Evolutionary conservation across 2,113 vertebrate species (phyloP), one percentile per base, ranked within the genome.

Genomic region (Siniperca knerii): DNA sequence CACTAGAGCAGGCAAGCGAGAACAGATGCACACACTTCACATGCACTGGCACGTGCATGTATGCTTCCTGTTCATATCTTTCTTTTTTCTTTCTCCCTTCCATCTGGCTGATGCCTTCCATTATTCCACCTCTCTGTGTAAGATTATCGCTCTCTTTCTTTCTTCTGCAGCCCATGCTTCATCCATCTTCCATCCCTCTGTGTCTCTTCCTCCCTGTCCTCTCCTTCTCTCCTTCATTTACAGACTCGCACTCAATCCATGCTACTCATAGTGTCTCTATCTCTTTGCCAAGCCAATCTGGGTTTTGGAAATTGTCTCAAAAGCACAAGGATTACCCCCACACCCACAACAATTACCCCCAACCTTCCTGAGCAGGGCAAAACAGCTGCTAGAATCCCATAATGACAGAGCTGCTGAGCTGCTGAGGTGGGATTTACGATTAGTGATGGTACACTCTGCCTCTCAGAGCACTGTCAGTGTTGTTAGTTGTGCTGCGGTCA

Each of bases 1-100:
- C 83, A 90, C 87, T 83, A 75, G 68, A 70, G 82, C 81, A 75
- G 62, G 83, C 71, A 48, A 87, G 83, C 57, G 61, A 76, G 77
- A 87, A 55, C 79, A 81, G 52, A 91, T 72, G 58, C 73, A 88
- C 82, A 88, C 86, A 82, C 83, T 87, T 86, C 87, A 85, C 75
- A 79, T 79, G 75, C 79, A 88, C 70, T 68, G 69, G 77, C 79
- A 89, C 61, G 65, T 86, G 78, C 77, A 69, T 70, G 79, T 83
- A 71, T 44, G 55, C 70, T 83, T 74, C 67, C 82, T 84, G 65
- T 81, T 86, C 75, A 64, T 75, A 57, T 80, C 57, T 90, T 68
- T 79, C 64, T 81, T 71, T 87, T 62, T 71, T 75, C 42, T 66
- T 69, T 83, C 67, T 75, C 50, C 55, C 44, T 44, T 89, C 84